Evolutionary conservation across 2,888 invertebrate species (phyloP).

Genomic region (Cactoblastis cactorum): DNA sequence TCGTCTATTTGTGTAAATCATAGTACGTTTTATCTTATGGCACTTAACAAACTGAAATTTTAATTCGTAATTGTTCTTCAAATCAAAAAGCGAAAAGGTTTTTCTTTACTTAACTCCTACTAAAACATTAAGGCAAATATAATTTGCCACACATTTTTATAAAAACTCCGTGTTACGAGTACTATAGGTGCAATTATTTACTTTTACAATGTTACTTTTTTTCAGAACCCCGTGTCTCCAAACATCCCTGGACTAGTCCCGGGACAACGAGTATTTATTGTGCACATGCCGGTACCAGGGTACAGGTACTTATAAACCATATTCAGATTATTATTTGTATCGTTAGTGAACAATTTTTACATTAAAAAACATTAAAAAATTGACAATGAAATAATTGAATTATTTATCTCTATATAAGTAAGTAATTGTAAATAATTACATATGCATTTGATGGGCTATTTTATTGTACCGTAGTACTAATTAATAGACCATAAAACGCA

Average conservation of each 20-base stretch:
- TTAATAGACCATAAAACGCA: background rate
- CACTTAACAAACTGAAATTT: too few relatives aligned
- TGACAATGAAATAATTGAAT: too few relatives aligned
- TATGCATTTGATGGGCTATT: background rate
- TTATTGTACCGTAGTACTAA: too few relatives aligned
- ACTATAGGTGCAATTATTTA: too few relatives aligned
- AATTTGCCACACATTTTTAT: background rate
- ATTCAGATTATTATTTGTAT: background rate
- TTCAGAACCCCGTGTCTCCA: conserved; percentile 53
- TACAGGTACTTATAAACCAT: conserved; percentile 53
- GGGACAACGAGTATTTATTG: conserved; percentile 79
- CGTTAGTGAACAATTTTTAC: background rate
- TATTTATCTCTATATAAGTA: too few relatives aligned
- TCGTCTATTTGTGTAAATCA: too few relatives aligned
- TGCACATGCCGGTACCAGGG: conserved; percentile 76
- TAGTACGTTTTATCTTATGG: too few relatives aligned
- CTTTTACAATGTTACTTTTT: background rate
- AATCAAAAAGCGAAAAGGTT: background rate
- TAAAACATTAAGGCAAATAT: background rate
- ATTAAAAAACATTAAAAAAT: too few relatives aligned
- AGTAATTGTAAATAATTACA: too few relatives aligned
- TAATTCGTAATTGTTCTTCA: too few relatives aligned
- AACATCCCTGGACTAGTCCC: conserved; percentile 60
- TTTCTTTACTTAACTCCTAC: background rate
- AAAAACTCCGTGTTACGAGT: background rate